phyloP scores from a whole-genome alignment of 2,797 vertebrate species.

The Sitta carolinensis region DNA sequence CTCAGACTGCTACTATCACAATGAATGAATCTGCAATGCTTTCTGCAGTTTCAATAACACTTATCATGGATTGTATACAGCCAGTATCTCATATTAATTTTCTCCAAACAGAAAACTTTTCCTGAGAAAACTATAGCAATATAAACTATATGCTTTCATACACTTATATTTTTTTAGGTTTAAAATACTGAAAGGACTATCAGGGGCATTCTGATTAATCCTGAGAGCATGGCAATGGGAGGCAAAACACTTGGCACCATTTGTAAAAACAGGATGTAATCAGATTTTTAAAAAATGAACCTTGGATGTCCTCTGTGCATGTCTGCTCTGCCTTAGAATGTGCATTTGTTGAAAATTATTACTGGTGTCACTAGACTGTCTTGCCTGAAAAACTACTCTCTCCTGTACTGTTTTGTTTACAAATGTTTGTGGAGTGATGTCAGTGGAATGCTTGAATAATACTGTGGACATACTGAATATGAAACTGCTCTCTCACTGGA shows the following conservation, averaged over 20 bases:
- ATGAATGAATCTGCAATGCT: not conserved
- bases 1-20: not conserved
- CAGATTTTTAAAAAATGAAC: not conserved
- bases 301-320: not conserved
- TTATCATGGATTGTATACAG: not conserved
- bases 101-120: conserved; percentile 15
- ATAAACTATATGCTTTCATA: not conserved
- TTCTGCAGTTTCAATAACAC: conserved; percentile 1
- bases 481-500: not conserved
- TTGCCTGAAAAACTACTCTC: not conserved
- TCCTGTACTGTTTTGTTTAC: not conserved
- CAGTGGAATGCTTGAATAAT: not conserved
- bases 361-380: not conserved
- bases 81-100: not conserved
- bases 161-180: not conserved
- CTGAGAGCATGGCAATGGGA: not conserved
- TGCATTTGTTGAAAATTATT: not conserved
- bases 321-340: not conserved
- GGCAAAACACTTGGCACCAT: not conserved
- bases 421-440: not conserved
- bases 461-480: not conserved
- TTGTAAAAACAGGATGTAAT: not conserved
- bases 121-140: not conserved
- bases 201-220: conserved; percentile 42
- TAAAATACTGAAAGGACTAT: not conserved